phyloP scores from a whole-genome alignment of 2,888 invertebrate species.

The Ennomos fuscantarius region DNA sequence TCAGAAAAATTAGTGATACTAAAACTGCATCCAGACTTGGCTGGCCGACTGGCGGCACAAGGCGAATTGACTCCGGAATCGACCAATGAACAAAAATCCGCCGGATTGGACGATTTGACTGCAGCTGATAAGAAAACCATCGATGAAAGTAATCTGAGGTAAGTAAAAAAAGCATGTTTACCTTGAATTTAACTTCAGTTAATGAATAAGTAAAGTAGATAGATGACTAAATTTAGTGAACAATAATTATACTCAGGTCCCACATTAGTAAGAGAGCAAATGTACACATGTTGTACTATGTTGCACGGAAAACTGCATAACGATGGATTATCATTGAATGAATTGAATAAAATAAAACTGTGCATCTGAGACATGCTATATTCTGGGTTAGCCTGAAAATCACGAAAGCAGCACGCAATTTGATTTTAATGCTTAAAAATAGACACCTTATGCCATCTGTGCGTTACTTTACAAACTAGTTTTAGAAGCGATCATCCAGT shows the following conservation, averaged over 20 bases:
- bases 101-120: constrained; percentile 83
- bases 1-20: constrained; percentile 84
- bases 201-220: no score
- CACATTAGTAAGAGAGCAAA: no score
- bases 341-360: no score
- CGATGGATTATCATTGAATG: no score
- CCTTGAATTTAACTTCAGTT: no score
- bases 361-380: no score
- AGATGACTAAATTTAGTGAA: no score
- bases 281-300: no score
- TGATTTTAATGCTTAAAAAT: background rate
- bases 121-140: constrained; percentile 80
- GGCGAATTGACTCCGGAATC: constrained; percentile 86
- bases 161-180: constrained; percentile 6
- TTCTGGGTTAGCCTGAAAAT: no score
- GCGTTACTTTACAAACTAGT: constrained; percentile 1
- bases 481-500: background rate
- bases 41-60: constrained; percentile 82
- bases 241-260: no score
- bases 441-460: constrained; percentile 43
- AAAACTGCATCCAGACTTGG: constrained; percentile 87
- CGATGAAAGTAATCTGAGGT: constrained; percentile 68
- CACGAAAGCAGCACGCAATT: no score
- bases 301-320: no score
- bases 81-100: constrained; percentile 82